Evolutionary conservation across 2,888 invertebrate species (phyloP).

Genomic region (Oligia strigilis): DNA sequence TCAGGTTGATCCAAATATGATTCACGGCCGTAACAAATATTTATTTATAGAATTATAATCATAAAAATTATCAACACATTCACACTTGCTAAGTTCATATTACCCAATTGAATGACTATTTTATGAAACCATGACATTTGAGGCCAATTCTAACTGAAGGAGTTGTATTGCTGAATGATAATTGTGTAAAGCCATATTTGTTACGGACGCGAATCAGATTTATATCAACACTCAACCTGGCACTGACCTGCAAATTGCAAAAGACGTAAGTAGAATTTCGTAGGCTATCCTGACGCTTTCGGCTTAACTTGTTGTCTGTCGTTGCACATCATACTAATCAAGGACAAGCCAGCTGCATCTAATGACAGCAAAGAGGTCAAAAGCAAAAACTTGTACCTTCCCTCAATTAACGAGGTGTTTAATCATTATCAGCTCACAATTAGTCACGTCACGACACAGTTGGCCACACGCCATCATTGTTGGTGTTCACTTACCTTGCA

Average conservation of each 20-base stretch:
- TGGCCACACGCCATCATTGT: slow-evolving; percentile 76
- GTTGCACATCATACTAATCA: background rate
- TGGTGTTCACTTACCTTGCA: slow-evolving; percentile 63
- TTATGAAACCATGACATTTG: no score
- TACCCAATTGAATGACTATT: no score
- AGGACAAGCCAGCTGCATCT: background rate
- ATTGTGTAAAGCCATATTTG: background rate
- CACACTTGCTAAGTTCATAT: no score
- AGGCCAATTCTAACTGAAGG: no score
- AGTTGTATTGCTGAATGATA: background rate
- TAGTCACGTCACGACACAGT: slow-evolving; percentile 70
- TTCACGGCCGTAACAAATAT: no score
- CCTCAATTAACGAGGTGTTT: slow-evolving; percentile 48
- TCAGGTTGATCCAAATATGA: no score
- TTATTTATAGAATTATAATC: no score
- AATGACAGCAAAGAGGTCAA: slow-evolving; percentile 24
- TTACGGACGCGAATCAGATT: background rate
- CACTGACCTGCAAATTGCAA: background rate
- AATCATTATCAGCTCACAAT: slow-evolving; percentile 48
- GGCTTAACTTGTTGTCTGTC: background rate
- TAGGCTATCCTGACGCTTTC: background rate
- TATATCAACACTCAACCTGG: background rate
- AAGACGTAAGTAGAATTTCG: background rate
- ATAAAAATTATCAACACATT: no score
- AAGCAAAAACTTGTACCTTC: slow-evolving; percentile 28